phyloP scores from a whole-genome alignment of 2,113 vertebrate species.

The Bos taurus region DNA sequence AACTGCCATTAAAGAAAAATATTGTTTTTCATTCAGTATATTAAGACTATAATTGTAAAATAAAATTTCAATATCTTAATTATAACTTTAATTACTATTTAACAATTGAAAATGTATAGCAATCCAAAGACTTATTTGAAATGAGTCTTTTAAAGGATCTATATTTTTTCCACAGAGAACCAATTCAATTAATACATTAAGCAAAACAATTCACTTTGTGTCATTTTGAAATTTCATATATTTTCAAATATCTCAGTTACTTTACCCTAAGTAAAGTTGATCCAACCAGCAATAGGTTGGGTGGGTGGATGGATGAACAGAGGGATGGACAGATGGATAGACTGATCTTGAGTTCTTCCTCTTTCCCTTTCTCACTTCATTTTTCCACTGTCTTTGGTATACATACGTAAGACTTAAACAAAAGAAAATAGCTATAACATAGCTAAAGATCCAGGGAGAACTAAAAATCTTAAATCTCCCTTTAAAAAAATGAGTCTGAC shows the following conservation, averaged over 20 bases:
- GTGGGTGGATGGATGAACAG: not conserved
- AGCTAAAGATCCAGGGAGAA: not conserved
- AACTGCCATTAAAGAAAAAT: constrained; percentile 16
- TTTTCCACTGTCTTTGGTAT: constrained; percentile 27
- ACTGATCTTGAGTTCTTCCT: not conserved
- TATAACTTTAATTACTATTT: constrained; percentile 1
- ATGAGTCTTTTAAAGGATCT: not conserved
- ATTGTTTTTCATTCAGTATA: constrained; percentile 26
- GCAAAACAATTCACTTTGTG: constrained; percentile 15
- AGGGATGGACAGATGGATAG: not conserved
- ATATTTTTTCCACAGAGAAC: not conserved
- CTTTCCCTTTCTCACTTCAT: not conserved
- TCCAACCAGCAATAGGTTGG: not conserved
- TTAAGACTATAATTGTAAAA: constrained; percentile 10
- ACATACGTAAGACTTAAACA: not conserved
- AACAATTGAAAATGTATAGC: not conserved
- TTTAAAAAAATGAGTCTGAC: not conserved
- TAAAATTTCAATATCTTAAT: constrained; percentile 14
- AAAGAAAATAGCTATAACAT: not conserved
- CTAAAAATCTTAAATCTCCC: not conserved
- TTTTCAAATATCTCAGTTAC: constrained; percentile 9
- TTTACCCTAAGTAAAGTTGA: not conserved
- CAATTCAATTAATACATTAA: not conserved
- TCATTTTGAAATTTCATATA: not conserved
- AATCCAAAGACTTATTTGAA: constrained; percentile 25